Evolutionary conservation across 2,888 invertebrate genomes (phyloP), one percentile per base, ranked within the genome.

Genomic region (Tortrix viridana): DNA sequence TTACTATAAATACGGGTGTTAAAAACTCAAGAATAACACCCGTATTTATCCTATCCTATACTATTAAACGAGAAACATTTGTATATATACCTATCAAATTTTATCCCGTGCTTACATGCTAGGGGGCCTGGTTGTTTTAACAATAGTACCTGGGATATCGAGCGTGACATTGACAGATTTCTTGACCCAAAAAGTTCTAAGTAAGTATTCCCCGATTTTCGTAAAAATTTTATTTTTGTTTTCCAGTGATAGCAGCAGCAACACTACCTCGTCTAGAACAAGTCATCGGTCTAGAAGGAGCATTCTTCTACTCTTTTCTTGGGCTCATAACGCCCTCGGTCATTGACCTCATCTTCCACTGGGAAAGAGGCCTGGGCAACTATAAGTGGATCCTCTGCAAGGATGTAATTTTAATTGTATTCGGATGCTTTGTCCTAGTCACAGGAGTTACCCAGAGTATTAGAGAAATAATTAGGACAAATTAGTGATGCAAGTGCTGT

Each of bases 251-350:
- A 43, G 86, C 88, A n/a, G 92, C 89, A 47, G 89, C 87, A 0
- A 77, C 81, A 1, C 74, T 92, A 5, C 92, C 92, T 0, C 73
- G 75, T 4, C 71, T 92, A 19, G 92, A 92, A 67, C 84, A 91
- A 81, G 89, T 92, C 4, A 92, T 92, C 37, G 89, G 91, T 16
- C 78, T 92, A 1, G 91, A 92, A 71, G 92, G 92, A 12, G 92
- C 92, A 0, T 91, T 95, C 68, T 95, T 95, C 74, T 94, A 95
- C 72, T 95, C 96, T 1, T 94, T 95, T 66, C 88, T 95, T 61
- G 97, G 98, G 1, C 93, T 97, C 53, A 93, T 95, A 65, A 94
- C 95, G 12, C 96, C 97, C 6, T 95, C 96, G 0, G 80, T 95
- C 9, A 88, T 96, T 55, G 95, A 97, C 73, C 94, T 95, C 1